Evolutionary conservation across 37 sponge, comb jelly and placozoan genomes (phyloP).

Genomic region (Chondrilla cf. caribensis): DNA sequence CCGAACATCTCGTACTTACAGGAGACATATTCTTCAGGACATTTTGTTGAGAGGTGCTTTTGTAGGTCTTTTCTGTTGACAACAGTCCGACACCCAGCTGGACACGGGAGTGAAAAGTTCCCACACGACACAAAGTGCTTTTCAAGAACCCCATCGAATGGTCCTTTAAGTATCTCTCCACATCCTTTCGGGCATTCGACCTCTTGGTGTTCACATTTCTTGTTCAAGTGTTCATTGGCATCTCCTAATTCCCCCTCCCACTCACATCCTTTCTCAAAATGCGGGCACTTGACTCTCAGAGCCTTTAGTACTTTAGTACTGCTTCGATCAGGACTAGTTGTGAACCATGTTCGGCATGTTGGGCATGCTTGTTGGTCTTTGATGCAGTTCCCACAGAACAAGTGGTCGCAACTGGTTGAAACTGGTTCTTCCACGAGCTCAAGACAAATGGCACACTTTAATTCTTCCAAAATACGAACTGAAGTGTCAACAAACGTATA

Average conservation of each 20-base stretch:
- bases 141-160: too few relatives aligned
- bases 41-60: not conserved
- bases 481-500: not conserved
- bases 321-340: conserved; percentile 31
- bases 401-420: conserved; percentile 1
- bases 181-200: conserved; percentile 19
- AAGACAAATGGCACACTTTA: conserved; percentile 2
- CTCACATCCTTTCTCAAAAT: conserved; percentile 32
- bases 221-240: conserved; percentile 9
- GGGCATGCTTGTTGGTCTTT: not conserved
- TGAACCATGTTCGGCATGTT: not conserved
- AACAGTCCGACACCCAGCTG: not conserved
- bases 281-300: conserved; percentile 38
- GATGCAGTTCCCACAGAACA: not conserved
- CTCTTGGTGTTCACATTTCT: conserved; percentile 31
- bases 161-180: too few relatives aligned
- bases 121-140: too few relatives aligned
- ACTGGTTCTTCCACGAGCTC: conserved; percentile 2
- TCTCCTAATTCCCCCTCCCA: conserved; percentile 44
- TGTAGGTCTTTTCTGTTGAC: not conserved
- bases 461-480: not conserved
- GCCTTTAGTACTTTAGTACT: conserved; percentile 24
- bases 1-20: conserved; percentile 2
- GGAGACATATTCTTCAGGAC: not conserved
- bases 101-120: not conserved